phyloP scores from a whole-genome alignment of 2,888 invertebrate species.

The Conops quadrifasciatus region DNA sequence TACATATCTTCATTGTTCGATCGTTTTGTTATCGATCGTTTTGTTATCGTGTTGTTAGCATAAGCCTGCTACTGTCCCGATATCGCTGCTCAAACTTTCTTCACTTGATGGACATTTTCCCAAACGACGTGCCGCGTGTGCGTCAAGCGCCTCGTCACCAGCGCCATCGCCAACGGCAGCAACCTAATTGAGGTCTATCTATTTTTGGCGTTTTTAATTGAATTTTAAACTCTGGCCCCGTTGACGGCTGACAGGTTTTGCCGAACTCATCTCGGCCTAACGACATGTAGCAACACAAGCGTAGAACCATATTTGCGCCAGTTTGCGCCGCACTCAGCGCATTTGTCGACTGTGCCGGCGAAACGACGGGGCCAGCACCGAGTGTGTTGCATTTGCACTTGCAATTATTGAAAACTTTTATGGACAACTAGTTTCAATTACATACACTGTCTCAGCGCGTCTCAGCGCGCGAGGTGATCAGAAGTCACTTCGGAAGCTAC shows the following conservation, averaged over 20 bases:
- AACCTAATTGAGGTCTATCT: constrained; percentile 48
- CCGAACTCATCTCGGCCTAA: constrained; percentile 24
- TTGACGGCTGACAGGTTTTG: constrained; percentile 22
- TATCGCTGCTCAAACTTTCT: no score
- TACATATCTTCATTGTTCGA: no score
- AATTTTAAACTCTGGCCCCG: constrained; percentile 43
- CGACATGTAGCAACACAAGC: constrained; percentile 30
- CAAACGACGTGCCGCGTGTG: no score
- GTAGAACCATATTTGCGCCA: constrained; percentile 30
- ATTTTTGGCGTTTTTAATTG: constrained; percentile 49
- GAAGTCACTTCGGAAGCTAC: neutral
- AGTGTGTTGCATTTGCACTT: constrained; percentile 8
- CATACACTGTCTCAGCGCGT: neutral
- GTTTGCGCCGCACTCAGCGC: constrained; percentile 6
- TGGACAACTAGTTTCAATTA: constrained; percentile 19
- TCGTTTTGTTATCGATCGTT: no score
- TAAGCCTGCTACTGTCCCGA: no score
- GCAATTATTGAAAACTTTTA: constrained; percentile 17
- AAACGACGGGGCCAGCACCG: constrained; percentile 9
- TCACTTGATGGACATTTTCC: no score
- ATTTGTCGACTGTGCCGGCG: constrained; percentile 31
- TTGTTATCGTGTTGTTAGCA: no score
- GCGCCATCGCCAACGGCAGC: neutral
- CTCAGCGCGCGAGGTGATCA: neutral
- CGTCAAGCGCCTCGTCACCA: neutral